These are phyloP conservation scores for Brenthis daphne DNA, from an alignment of 2,888 invertebrate genomes.

Conservation along the genomic window DNA sequence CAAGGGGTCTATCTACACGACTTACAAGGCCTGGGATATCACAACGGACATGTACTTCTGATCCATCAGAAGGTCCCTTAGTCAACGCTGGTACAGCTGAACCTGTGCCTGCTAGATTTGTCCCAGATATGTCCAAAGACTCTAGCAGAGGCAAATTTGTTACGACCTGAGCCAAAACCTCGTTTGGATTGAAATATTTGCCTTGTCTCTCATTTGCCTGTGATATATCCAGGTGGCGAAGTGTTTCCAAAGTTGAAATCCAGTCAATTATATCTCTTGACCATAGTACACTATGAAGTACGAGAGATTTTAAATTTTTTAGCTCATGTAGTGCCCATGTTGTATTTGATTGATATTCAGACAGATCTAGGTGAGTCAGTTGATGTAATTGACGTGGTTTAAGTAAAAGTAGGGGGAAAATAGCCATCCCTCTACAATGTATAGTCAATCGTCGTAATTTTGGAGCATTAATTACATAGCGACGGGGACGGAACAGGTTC, in stretches of 20 bases:
- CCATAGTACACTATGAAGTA: conserved; percentile 90
- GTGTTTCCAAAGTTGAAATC: conserved; percentile 80
- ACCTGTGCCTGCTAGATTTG: conserved; percentile 95
- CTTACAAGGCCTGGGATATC: conserved; percentile 94
- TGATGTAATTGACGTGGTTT: conserved; percentile 81
- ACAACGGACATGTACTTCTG: conserved; percentile 70
- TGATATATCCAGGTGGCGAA: conserved; percentile 92
- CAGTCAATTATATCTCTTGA: conserved; percentile 84
- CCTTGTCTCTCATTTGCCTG: conserved; percentile 87
- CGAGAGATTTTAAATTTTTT: conserved; percentile 86
- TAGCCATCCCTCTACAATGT: conserved; percentile 73
- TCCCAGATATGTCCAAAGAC: conserved; percentile 96
- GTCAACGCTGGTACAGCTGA: conserved; percentile 77
- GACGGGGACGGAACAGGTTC: conserved; percentile 60
- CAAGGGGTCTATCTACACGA: conserved; percentile 88
- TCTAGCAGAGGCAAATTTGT: conserved; percentile 87
- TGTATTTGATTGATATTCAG: conserved; percentile 85
- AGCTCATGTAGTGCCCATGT: conserved; percentile 86
- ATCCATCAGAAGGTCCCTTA: conserved; percentile 45
- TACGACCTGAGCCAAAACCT: conserved; percentile 87
- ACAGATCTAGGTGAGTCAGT: conserved; percentile 87
- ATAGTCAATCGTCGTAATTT: conserved; percentile 83
- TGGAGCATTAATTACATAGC: conserved; percentile 82
- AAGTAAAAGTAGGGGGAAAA: conserved; percentile 80
- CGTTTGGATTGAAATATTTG: conserved; percentile 88